These are phyloP conservation scores for Brachyhypopomus gauderio DNA, from an alignment of 2,113 vertebrate species.

Conservation along the genomic window DNA sequence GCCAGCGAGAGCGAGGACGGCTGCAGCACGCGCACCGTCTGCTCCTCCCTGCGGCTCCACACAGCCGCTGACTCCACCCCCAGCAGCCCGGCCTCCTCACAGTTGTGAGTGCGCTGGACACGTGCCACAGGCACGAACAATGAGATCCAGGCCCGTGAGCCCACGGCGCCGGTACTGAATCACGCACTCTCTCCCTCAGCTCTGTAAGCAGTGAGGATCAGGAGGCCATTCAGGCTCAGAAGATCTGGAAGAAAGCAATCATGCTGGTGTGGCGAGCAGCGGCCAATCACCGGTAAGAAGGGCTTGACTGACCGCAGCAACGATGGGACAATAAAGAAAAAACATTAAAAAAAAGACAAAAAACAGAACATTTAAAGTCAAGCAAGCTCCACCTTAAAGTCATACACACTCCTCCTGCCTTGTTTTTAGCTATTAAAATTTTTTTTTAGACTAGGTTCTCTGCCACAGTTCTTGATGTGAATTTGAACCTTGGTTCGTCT, in stretches of 20 bases:
- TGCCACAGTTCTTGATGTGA: background rate
- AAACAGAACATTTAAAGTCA: too few relatives aligned
- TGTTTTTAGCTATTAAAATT: background rate
- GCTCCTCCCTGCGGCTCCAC: conserved; percentile 87
- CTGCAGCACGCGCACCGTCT: conserved; percentile 88
- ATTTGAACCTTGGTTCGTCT: conserved; percentile 42
- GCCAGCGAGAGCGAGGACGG: conserved; percentile 95
- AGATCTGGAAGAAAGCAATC: conserved; percentile 98
- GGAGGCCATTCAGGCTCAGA: conserved; percentile 96
- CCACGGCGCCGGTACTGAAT: background rate
- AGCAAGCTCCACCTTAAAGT: background rate
- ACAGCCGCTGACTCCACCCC: conserved; percentile 89
- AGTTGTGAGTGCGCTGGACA: conserved; percentile 83
- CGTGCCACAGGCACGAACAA: background rate
- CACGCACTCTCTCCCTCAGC: conserved; percentile 63
- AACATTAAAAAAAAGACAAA: too few relatives aligned
- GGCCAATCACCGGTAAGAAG: conserved; percentile 90
- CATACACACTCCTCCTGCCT: background rate
- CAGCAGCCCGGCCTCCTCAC: conserved; percentile 95
- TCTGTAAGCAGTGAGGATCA: conserved; percentile 95
- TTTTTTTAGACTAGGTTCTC: background rate
- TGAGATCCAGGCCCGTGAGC: background rate
- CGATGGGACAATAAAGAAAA: too few relatives aligned
- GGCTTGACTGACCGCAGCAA: background rate
- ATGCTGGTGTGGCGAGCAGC: conserved; percentile 98